Evolutionary conservation across 2,888 invertebrate genomes (phyloP).

Genomic region (Coecobrya sp.): DNA sequence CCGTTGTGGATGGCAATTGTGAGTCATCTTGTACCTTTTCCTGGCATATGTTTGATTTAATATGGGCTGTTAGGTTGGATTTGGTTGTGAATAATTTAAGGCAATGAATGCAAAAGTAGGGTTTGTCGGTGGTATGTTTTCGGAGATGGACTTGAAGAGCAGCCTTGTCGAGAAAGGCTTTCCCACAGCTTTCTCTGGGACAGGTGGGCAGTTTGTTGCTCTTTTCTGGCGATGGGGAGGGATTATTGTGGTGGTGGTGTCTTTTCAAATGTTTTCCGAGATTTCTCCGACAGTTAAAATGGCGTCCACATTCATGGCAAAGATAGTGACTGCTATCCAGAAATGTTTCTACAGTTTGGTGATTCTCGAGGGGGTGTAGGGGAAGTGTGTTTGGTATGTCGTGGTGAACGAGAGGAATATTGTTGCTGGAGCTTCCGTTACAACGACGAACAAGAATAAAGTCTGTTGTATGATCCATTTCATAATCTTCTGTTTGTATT

Average conservation of each 20-base stretch:
- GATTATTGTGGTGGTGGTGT: constrained; percentile 38
- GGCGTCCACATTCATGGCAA: constrained; percentile 79
- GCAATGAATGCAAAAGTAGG: constrained; percentile 68
- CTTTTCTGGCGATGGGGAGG: background rate
- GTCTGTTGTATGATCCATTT: background rate
- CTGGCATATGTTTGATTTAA: constrained; percentile 25
- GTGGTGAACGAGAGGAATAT: too few relatives aligned
- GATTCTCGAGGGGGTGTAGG: too few relatives aligned
- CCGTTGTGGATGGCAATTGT: too few relatives aligned
- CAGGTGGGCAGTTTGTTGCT: background rate
- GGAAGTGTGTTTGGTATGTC: too few relatives aligned
- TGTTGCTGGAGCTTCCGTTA: background rate
- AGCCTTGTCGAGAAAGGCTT: constrained; percentile 61
- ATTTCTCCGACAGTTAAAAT: constrained; percentile 61
- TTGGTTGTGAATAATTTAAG: constrained; percentile 67
- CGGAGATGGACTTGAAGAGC: constrained; percentile 69
- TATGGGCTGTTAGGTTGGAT: constrained; percentile 71
- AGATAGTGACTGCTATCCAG: constrained; percentile 44
- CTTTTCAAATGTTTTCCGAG: constrained; percentile 78
- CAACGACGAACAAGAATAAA: background rate
- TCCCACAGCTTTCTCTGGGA: constrained; percentile 56
- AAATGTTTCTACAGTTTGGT: background rate
- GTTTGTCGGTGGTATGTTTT: constrained; percentile 71
- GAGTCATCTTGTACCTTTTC: background rate
- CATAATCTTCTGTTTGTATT: constrained; percentile 44